Conservation (phyloP, 2,797 vertebrate genomes). For the Peromyscus nudipes region DNA sequence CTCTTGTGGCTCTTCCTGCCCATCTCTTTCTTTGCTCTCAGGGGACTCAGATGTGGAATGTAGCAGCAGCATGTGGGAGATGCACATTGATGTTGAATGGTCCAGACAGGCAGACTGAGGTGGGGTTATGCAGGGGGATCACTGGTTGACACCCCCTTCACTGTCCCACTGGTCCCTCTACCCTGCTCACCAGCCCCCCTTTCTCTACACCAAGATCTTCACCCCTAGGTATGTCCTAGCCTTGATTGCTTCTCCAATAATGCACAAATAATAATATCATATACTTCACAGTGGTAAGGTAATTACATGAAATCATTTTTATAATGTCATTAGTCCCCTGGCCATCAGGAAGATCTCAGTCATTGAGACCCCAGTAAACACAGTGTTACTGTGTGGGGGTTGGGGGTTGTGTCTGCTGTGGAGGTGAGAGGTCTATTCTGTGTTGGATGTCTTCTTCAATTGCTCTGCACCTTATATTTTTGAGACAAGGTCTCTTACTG, state of each 20-base stretch:
- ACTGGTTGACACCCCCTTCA: background rate
- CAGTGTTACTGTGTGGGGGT: background rate
- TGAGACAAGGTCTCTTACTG: background rate
- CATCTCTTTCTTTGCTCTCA: background rate
- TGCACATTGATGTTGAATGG: background rate
- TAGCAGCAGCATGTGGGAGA: background rate
- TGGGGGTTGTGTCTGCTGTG: background rate
- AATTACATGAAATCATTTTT: background rate
- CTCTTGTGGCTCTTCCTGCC: constrained; percentile 6
- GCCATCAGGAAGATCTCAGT: background rate
- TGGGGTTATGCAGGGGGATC: background rate
- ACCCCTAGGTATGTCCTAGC: background rate
- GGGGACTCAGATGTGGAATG: background rate
- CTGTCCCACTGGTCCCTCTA: background rate
- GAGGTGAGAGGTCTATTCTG: background rate
- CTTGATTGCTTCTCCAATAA: background rate
- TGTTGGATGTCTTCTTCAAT: background rate
- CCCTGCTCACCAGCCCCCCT: background rate
- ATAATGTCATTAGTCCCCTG: background rate
- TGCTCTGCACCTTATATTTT: background rate
- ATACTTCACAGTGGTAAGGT: background rate
- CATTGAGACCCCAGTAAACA: background rate
- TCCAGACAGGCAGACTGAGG: background rate
- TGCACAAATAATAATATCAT: background rate
- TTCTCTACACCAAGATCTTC: background rate